Evolutionary conservation across 2,797 vertebrate genomes (phyloP).

Genomic region (Ptychobarbus kaznakovi): DNA sequence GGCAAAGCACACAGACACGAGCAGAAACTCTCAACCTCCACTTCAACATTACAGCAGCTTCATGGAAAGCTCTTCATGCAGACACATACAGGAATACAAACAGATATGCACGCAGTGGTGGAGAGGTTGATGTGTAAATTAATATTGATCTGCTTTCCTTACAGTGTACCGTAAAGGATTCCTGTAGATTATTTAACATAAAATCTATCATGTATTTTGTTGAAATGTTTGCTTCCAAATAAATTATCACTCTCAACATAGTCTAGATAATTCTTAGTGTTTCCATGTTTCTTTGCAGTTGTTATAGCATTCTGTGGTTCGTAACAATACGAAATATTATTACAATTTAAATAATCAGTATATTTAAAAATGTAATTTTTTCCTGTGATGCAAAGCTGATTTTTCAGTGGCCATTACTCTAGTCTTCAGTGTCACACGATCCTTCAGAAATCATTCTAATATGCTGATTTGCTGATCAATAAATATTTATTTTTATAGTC

Average conservation of each 20-base stretch:
- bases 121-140: neutral
- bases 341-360: neutral
- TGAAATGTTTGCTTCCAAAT: neutral
- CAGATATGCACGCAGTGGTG: neutral
- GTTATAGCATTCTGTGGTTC: neutral
- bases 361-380: neutral
- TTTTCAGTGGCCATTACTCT: neutral
- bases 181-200: neutral
- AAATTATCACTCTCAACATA: neutral
- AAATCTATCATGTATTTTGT: neutral
- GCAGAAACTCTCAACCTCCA: neutral
- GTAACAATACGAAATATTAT: neutral
- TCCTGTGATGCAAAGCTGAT: neutral
- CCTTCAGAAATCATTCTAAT: neutral
- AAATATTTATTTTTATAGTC: neutral
- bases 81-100: neutral
- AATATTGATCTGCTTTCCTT: constrained; percentile 3
- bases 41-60: constrained; percentile 28
- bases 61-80: neutral
- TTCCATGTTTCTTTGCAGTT: neutral
- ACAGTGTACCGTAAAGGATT: neutral
- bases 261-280: neutral
- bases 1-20: constrained; percentile 27
- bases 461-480: neutral
- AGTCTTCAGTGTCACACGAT: neutral